phyloP scores from a whole-genome alignment of 2,113 vertebrate species.

The Pycnonotus jocosus region DNA sequence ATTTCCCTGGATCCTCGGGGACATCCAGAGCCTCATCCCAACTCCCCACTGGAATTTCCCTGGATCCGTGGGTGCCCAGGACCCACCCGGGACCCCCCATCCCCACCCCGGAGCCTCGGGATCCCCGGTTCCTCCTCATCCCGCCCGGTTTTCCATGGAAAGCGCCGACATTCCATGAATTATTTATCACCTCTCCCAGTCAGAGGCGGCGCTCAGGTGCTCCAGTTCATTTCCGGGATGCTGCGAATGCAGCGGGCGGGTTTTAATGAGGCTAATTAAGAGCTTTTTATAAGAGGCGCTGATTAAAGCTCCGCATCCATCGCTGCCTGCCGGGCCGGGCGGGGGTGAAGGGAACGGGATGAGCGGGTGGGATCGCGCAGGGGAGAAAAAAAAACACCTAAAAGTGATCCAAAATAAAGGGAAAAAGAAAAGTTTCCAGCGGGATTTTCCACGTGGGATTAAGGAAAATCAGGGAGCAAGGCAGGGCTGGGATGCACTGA shows the following conservation, averaged over 20 bases:
- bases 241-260: neutral
- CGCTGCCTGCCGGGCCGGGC: neutral
- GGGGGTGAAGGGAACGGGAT: neutral
- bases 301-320: neutral
- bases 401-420: rapidly evolving
- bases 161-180: neutral
- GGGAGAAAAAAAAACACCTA: neutral
- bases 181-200: neutral
- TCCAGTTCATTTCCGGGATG: constrained; percentile 16
- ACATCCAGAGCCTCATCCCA: neutral
- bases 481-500: rapidly evolving
- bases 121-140: rapidly evolving
- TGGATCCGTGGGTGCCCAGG: rapidly evolving
- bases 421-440: no score
- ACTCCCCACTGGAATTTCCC: rapidly evolving
- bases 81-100: neutral
- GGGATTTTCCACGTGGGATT: rapidly evolving
- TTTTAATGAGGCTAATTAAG: constrained; percentile 43
- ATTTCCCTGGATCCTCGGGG: neutral
- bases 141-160: neutral
- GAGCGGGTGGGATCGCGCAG: neutral
- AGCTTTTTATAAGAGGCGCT: neutral
- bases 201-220: constrained; percentile 14
- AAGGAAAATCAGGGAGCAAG: rapidly evolving
- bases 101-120: neutral